These are phyloP conservation scores for Chionoecetes opilio DNA, from an alignment of 1,140 invertebrate genomes.

Conservation along the genomic window DNA sequence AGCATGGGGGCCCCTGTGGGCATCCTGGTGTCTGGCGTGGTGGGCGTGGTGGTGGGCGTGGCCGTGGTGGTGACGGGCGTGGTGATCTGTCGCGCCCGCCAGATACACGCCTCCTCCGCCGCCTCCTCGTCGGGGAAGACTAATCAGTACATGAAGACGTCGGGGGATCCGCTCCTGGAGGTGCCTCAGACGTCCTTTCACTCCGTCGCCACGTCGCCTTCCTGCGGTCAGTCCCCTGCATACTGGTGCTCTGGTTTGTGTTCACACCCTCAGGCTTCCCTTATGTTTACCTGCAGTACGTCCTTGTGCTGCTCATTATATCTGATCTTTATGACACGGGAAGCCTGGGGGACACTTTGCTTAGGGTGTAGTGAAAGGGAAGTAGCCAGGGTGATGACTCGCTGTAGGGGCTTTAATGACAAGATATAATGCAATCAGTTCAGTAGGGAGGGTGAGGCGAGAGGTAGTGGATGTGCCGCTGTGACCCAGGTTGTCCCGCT, in stretches of 20 bases:
- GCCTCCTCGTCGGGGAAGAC: constrained; percentile 39
- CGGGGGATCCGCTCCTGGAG: constrained; percentile 65
- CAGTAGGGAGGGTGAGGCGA: background rate
- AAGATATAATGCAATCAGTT: background rate
- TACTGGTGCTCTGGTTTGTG: background rate
- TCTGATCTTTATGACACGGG: background rate
- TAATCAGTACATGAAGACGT: constrained; percentile 39
- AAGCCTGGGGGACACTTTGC: background rate
- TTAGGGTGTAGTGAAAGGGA: background rate
- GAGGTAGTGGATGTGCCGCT: background rate
- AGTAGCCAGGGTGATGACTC: background rate
- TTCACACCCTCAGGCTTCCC: background rate
- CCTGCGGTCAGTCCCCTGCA: constrained; percentile 47
- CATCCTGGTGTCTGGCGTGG: constrained; percentile 37
- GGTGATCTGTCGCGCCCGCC: constrained; percentile 54
- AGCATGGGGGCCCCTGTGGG: background rate
- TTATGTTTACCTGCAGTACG: background rate
- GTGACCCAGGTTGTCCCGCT: background rate
- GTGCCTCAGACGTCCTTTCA: constrained; percentile 60
- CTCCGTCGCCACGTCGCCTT: constrained; percentile 33
- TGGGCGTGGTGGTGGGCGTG: constrained; percentile 55
- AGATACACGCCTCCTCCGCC: background rate
- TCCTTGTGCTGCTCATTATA: background rate
- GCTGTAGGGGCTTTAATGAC: background rate
- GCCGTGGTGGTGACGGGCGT: constrained; percentile 64